Evolutionary conservation across 2,888 invertebrate genomes (phyloP), one percentile per base, ranked within the genome.

Genomic region (Pogonocherus hispidulus): DNA sequence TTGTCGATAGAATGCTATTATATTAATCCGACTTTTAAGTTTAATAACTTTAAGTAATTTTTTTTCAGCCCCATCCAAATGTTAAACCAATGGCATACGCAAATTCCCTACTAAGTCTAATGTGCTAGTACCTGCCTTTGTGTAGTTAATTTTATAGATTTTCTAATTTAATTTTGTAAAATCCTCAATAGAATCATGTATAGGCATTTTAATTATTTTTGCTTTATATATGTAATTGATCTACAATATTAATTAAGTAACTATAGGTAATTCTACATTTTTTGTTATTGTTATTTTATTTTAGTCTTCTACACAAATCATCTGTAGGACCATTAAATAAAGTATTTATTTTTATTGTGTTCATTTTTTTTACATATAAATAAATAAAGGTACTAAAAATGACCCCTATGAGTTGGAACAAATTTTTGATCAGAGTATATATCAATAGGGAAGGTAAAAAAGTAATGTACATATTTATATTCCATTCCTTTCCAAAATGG

Each of bases 11-110:
- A n/a, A n/a, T n/a, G n/a, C n/a, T n/a, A n/a, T n/a, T n/a, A n/a
- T n/a, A n/a, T n/a, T n/a, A n/a, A n/a, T n/a, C n/a, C n/a, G n/a
- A n/a, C n/a, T n/a, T n/a, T n/a, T n/a, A n/a, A n/a, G 37, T 57
- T 18, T 41, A 11, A 16, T 9, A 37, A 27, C 3, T 27, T 27
- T 3, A 41, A n/a, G n/a, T 37, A 37, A 37, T 32, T 82, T 82
- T 79, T 72, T 93, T 93, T 72, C 88, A 97, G 96, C 94, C 96
- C 81, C 98, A 99, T 89, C 98, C 98, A 16, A 93, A 97, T 86
- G 95, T 98, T 72, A 96, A 95, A 88, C 97, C 98, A 70, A 98
- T 98, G 98, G 95, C 94, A 73, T 98, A 98, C 87, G 98, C 98
- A 79, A 95, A 93, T 85, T 91, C 93, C 65, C 87, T 96, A 84